These are phyloP conservation scores for Idaea aversata DNA, from an alignment of 2,888 invertebrate species.

Conservation along the genomic window DNA sequence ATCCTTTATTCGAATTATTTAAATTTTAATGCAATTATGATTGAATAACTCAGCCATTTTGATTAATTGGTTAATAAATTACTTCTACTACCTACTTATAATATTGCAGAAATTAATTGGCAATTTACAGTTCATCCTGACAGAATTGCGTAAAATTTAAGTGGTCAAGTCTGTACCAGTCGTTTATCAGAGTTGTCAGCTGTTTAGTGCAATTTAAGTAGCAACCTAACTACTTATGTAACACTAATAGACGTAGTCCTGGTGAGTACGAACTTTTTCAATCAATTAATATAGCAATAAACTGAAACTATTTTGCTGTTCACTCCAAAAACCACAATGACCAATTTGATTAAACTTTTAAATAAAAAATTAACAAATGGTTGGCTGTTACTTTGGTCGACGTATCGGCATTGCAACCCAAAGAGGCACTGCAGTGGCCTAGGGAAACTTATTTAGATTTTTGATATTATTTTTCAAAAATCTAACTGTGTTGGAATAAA, in stretches of 20 bases:
- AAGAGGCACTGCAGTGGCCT: no score
- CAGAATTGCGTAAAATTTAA: not conserved
- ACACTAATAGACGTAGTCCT: no score
- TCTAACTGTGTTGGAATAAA: slow-evolving; percentile 2
- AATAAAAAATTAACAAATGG: no score
- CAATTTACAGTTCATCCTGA: not conserved
- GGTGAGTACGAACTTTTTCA: no score
- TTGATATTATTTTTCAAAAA: no score
- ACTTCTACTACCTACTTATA: not conserved
- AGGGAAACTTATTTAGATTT: no score
- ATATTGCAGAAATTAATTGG: not conserved
- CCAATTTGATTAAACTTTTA: no score
- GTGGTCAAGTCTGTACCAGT: not conserved
- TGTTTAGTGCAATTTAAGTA: not conserved
- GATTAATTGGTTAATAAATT: not conserved
- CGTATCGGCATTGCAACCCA: no score
- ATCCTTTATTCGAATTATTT: no score
- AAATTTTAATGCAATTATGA: not conserved
- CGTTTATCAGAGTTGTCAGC: not conserved
- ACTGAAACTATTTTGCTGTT: not conserved
- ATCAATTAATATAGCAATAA: no score
- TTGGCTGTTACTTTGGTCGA: no score
- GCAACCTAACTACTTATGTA: no score
- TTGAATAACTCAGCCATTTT: not conserved
- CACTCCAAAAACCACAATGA: not conserved